These are phyloP conservation scores for Cricetomys ansorgei DNA, from an alignment of 2,113 vertebrate genomes.

Conservation along the genomic window DNA sequence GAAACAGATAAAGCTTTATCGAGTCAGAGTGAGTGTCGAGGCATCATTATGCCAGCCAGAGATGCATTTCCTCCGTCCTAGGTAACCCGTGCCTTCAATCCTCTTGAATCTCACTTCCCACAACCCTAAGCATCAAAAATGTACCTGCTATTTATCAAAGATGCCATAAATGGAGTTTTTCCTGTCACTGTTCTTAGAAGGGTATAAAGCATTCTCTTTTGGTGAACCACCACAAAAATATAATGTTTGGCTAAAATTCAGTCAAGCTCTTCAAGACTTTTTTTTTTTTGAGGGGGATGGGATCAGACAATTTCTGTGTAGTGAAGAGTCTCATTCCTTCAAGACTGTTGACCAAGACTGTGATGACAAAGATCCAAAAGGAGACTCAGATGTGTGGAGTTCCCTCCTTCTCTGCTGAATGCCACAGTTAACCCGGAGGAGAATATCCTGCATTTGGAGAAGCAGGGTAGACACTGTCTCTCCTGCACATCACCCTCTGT, in stretches of 20 bases:
- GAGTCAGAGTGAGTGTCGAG: neutral
- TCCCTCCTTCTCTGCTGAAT: slow-evolving; percentile 12
- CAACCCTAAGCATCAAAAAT: neutral
- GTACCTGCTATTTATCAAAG: slow-evolving; percentile 4
- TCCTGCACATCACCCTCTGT: neutral
- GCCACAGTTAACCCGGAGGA: neutral
- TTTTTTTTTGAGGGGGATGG: slow-evolving; percentile 20
- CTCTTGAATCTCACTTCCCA: neutral
- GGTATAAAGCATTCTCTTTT: slow-evolving; percentile 27
- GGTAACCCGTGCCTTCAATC: neutral
- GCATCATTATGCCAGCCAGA: neutral
- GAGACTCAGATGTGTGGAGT: neutral
- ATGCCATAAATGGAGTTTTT: neutral
- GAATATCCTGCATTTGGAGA: neutral
- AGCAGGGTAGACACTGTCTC: neutral
- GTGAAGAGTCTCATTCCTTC: slow-evolving; percentile 35
- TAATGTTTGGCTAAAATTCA: slow-evolving; percentile 33
- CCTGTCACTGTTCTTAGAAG: neutral
- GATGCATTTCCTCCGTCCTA: neutral
- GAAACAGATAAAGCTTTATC: neutral
- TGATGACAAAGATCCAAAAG: neutral
- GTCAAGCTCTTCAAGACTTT: neutral
- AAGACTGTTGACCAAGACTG: neutral
- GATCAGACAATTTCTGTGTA: slow-evolving; percentile 29
- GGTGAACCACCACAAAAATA: slow-evolving; percentile 25